phyloP scores from a whole-genome alignment of 2,888 invertebrate species.

The Antheraea assamensis region DNA sequence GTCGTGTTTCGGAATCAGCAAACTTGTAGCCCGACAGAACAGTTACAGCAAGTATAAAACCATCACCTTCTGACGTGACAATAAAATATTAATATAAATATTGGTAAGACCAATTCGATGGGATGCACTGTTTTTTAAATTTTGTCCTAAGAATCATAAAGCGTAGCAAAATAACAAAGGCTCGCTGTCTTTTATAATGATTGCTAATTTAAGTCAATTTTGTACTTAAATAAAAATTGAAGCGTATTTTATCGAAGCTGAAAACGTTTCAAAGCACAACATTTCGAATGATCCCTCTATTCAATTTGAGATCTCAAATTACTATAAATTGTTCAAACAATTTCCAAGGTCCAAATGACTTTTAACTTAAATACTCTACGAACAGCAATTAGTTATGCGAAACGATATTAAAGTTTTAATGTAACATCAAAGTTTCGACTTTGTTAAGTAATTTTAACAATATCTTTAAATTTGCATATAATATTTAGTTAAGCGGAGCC shows the following conservation, averaged over 20 bases:
- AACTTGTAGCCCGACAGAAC: no score
- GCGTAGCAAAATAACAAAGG: not conserved
- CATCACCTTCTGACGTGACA: no score
- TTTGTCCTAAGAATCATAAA: not conserved
- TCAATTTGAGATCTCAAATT: slow-evolving; percentile 25
- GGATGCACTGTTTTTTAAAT: not conserved
- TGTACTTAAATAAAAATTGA: not conserved
- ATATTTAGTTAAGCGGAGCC: not conserved
- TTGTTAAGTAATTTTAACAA: slow-evolving; percentile 9
- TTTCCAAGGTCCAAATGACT: slow-evolving; percentile 30
- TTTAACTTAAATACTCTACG: slow-evolving; percentile 27
- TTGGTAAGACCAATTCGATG: no score
- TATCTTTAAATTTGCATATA: slow-evolving; percentile 12
- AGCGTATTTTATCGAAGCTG: not conserved
- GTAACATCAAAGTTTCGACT: slow-evolving; percentile 8
- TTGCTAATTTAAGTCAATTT: not conserved
- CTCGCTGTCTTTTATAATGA: not conserved
- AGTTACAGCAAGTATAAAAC: no score
- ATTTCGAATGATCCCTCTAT: not conserved
- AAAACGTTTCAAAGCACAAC: not conserved
- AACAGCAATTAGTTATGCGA: slow-evolving; percentile 27
- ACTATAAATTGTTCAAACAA: slow-evolving; percentile 30
- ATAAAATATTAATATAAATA: no score
- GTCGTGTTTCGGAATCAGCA: no score
- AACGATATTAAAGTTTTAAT: slow-evolving; percentile 16